Evolutionary conservation across 2,888 invertebrate genomes (phyloP), one percentile per base, ranked within the genome.

Genomic region (Thalpophila matura): DNA sequence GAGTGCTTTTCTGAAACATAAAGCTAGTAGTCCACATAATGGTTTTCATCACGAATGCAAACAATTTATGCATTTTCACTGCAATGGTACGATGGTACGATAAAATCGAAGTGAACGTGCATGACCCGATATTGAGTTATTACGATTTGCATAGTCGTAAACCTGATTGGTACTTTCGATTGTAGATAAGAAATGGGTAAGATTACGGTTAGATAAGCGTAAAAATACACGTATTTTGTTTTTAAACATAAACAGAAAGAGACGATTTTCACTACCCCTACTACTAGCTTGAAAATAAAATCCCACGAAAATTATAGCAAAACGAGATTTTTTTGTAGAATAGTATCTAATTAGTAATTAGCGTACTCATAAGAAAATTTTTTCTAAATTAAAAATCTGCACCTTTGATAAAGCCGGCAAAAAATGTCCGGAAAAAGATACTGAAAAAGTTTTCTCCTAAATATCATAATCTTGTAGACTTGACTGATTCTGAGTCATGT

Each of bases 1-100:
- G 51, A 78, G 54, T 61, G 67, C 47, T 68, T 58, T 63, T 43
- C 40, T 50, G 42, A 64, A 79, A 79, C 65, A 76, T 69, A 57
- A 63, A 70, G 60, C 29, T 40, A 46, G 42, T 63, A 16, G 51
- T 61, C 27, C n/a, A 31, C 45, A 38, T 31, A 74, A 63, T 77
- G 29, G 53, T 5, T 73, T 76, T 51, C 56, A 69, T 73, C 73
- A 73, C 63, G 69, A 75, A 72, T 61, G 45, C 58, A 51, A 58
- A 74, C 58, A 70, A 58, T 63, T 59, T 63, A 78, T 76, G 56
- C 62, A 55, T 59, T 71, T 55, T 33, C 35, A 47, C 27, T 59
- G 20, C 49, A 12, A 60, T 55, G 35, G 45, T 24, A 18, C 4
- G 38, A 10, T 22, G 7, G 12, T 24, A 18, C n/a, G 55, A 64